Percentiles rank a stretch among this genome's conserved stretches.
Conservation (phyloP, 2,797 vertebrate species). For the Schizopygopsis pylzovi region DNA sequence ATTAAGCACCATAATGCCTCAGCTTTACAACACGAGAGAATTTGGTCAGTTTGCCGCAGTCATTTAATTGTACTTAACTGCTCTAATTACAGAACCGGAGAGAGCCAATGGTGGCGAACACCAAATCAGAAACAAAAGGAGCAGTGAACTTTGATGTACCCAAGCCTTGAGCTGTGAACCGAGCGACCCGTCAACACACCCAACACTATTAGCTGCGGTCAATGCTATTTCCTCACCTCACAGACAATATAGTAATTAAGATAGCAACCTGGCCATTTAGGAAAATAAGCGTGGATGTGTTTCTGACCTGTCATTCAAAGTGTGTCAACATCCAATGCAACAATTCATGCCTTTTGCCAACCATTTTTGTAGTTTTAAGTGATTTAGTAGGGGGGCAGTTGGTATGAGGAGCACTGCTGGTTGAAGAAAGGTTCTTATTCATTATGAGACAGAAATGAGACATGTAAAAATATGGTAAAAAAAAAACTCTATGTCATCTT, state of each 20-base stretch:
- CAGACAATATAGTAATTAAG: slow-evolving; percentile 26
- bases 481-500: neutral
- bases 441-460: slow-evolving; percentile 59
- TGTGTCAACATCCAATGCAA: neutral
- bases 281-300: slow-evolving; percentile 40
- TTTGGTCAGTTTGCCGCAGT: slow-evolving; percentile 35
- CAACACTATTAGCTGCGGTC: slow-evolving; percentile 28
- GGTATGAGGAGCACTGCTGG: slow-evolving; percentile 13
- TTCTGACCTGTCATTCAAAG: slow-evolving; percentile 18
- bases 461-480: neutral
- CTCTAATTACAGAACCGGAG: slow-evolving; percentile 67
- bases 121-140: slow-evolving; percentile 66
- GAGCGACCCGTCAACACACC: slow-evolving; percentile 44
- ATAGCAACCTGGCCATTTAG: neutral
- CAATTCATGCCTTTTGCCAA: neutral
- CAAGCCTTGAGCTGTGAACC: slow-evolving; percentile 60
- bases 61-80: slow-evolving; percentile 53
- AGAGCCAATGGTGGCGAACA: slow-evolving; percentile 46
- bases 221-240: slow-evolving; percentile 11
- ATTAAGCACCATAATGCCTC: slow-evolving; percentile 40
- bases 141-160: slow-evolving; percentile 67
- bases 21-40: slow-evolving; percentile 42
- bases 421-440: slow-evolving; percentile 79
- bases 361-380: neutral
- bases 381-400: neutral